A percentile compares a stretch with the other conserved stretches of the same genome.
Conservation (phyloP, 2,888 invertebrate genomes). For the Platycheirus rosarum region DNA sequence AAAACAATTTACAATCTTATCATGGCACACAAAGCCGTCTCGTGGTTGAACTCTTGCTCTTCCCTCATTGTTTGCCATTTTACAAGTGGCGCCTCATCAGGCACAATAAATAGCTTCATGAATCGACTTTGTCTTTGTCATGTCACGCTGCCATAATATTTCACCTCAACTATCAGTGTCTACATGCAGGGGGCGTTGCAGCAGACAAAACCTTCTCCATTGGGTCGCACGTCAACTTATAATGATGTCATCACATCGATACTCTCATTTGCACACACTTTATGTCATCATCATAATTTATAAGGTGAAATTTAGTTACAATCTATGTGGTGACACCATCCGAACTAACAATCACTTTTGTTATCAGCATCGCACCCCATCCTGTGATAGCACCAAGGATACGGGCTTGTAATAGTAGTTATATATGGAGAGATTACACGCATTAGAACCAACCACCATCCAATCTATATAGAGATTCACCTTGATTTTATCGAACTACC, state of each 20-base stretch:
- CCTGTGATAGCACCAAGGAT: background rate
- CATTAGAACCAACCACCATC: slow-evolving; percentile 3
- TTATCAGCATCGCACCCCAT: slow-evolving; percentile 14
- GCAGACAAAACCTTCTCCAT: slow-evolving; percentile 10
- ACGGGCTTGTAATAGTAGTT: background rate
- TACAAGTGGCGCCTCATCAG: slow-evolving; percentile 33
- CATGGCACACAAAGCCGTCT: background rate
- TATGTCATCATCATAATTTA: background rate
- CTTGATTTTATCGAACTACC: background rate
- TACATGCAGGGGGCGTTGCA: slow-evolving; percentile 2
- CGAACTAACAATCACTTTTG: slow-evolving; percentile 25
- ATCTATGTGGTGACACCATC: slow-evolving; percentile 1
- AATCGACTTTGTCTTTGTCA: slow-evolving; percentile 39
- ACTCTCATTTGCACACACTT: slow-evolving; percentile 1
- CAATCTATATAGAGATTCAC: too few relatives aligned
- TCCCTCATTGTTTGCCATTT: slow-evolving; percentile 22
- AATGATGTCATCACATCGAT: slow-evolving; percentile 17
- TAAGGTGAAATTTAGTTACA: slow-evolving; percentile 23
- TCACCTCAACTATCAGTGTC: slow-evolving; percentile 10
- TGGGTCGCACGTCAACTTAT: background rate
- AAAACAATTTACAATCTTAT: background rate
- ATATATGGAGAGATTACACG: slow-evolving; percentile 12
- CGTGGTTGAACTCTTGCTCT: background rate
- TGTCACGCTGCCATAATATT: slow-evolving; percentile 40
- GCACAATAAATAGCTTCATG: slow-evolving; percentile 54